A percentile compares a stretch with the other conserved stretches of the same genome.
These are phyloP conservation scores for Manacus vitellinus DNA, from an alignment of 2,113 vertebrate genomes.

Conservation along the genomic window DNA sequence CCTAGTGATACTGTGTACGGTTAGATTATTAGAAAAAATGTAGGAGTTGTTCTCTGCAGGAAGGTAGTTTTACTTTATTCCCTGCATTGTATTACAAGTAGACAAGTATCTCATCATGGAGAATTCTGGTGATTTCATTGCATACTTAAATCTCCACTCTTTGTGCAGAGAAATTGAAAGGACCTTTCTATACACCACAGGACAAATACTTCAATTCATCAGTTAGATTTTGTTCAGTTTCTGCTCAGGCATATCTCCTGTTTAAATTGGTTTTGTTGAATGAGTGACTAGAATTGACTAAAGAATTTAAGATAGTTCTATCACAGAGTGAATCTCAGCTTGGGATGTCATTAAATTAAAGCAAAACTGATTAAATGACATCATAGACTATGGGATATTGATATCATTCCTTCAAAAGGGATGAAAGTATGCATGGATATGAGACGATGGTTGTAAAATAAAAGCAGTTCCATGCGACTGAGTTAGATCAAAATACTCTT, in stretches of 20 bases:
- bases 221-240: neutral
- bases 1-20: neutral
- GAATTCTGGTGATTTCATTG: neutral
- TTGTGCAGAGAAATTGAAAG: neutral
- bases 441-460: neutral
- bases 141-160: neutral
- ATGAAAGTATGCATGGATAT: neutral
- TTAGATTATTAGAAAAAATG: neutral
- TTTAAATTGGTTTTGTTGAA: neutral
- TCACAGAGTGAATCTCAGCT: neutral
- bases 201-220: neutral
- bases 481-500: neutral
- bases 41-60: neutral
- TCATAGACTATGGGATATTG: neutral
- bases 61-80: slow-evolving; percentile 2
- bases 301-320: neutral
- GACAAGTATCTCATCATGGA: neutral
- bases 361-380: neutral
- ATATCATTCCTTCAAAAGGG: neutral
- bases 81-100: neutral
- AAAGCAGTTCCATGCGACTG: neutral
- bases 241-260: neutral
- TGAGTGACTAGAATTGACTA: neutral
- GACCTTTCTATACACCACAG: neutral
- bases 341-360: neutral